phyloP scores from a whole-genome alignment of 2,113 vertebrate species.

The Synodontis membranacea region DNA sequence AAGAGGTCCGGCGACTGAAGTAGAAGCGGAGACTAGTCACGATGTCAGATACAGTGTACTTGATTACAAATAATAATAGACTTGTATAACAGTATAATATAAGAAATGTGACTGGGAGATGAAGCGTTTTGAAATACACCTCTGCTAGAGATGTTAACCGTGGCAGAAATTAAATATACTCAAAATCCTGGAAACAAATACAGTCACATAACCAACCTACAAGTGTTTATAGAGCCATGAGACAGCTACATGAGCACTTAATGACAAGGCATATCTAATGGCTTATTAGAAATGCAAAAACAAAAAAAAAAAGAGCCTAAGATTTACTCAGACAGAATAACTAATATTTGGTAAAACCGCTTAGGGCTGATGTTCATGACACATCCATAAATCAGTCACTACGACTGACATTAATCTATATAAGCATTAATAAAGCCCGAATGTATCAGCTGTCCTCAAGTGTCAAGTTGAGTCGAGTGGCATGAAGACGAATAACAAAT shows the following conservation, averaged over 20 bases:
- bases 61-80: constrained; percentile 7
- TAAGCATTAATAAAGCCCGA: not conserved
- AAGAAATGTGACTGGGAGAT: not conserved
- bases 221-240: not conserved
- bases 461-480: not conserved
- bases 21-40: constrained; percentile 1
- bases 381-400: not conserved
- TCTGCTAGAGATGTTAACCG: not conserved
- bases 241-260: not conserved
- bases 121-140: not conserved
- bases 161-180: not conserved
- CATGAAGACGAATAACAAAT: not conserved
- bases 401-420: not conserved
- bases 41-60: not conserved
- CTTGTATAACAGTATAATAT: not conserved
- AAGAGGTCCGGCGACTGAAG: not conserved
- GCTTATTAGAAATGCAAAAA: not conserved
- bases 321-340: not conserved
- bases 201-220: not conserved
- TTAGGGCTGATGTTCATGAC: not conserved
- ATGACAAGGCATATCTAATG: not conserved
- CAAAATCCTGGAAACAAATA: not conserved
- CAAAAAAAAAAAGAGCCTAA: not conserved
- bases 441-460: not conserved
- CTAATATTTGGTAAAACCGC: not conserved